phyloP scores from a whole-genome alignment of 2,113 vertebrate genomes.

The Chloropsis cyanopogon region DNA sequence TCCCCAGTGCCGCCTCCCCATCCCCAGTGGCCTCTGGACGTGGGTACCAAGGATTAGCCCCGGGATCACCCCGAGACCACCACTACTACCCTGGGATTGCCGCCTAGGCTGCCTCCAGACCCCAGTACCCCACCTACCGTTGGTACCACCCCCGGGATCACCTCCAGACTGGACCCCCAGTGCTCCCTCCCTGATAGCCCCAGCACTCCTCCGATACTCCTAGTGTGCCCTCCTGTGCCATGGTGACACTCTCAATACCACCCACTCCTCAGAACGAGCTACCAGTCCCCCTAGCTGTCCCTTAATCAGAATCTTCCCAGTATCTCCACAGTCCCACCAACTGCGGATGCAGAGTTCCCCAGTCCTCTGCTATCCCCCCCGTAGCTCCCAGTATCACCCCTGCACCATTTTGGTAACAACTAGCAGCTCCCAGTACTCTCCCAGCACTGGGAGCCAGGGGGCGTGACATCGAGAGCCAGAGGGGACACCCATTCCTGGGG shows the following conservation, averaged over 20 bases:
- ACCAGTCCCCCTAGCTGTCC: not conserved
- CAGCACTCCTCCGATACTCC: not conserved
- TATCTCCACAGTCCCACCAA: not conserved
- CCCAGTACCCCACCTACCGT: not conserved
- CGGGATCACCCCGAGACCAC: not conserved
- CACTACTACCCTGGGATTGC: not conserved
- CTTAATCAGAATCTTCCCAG: not conserved
- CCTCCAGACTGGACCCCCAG: rapidly evolving
- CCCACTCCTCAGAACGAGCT: not conserved
- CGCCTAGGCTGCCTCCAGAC: not conserved
- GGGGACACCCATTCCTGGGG: not conserved
- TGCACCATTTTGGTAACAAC: not conserved
- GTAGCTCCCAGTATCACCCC: not conserved
- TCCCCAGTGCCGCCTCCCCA: not conserved
- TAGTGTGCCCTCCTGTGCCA: not conserved
- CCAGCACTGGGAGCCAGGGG: not conserved
- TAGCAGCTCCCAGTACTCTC: not conserved
- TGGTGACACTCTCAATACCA: not conserved
- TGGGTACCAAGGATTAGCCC: not conserved
- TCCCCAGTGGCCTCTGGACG: not conserved
- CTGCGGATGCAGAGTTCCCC: not conserved
- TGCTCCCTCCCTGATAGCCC: not conserved
- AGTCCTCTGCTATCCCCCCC: not conserved
- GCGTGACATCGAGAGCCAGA: not conserved
- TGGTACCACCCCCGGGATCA: not conserved